Evolutionary conservation across 2,888 invertebrate genomes (phyloP).

Genomic region (Hirtodrosophila duncani): DNA sequence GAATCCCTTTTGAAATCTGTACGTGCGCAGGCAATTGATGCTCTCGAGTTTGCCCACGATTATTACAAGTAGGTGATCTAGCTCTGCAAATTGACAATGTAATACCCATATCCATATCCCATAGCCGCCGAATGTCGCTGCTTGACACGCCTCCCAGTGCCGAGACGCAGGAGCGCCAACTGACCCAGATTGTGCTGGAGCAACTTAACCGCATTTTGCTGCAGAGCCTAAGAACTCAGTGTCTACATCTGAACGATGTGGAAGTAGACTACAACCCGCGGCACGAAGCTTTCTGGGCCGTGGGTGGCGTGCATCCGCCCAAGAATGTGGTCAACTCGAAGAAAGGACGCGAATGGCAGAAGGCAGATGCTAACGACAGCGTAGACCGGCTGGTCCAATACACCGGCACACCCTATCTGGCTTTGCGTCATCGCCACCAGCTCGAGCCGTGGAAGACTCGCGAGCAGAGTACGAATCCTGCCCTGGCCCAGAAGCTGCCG

Average conservation of each 20-base stretch:
- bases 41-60: slow-evolving; percentile 64
- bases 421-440: slow-evolving; percentile 85
- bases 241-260: slow-evolving; percentile 81
- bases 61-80: slow-evolving; percentile 52
- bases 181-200: slow-evolving; percentile 79
- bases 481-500: slow-evolving; percentile 79
- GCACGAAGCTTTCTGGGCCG: slow-evolving; percentile 91
- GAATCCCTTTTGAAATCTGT: slow-evolving; percentile 45
- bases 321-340: slow-evolving; percentile 78
- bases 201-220: slow-evolving; percentile 85
- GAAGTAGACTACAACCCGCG: slow-evolving; percentile 88
- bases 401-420: slow-evolving; percentile 82
- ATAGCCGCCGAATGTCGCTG: slow-evolving; percentile 4
- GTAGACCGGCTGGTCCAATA: slow-evolving; percentile 85
- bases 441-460: slow-evolving; percentile 82
- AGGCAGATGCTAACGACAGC: slow-evolving; percentile 80
- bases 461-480: slow-evolving; percentile 80
- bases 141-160: slow-evolving; percentile 21
- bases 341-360: slow-evolving; percentile 77
- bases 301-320: slow-evolving; percentile 85
- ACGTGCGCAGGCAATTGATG: slow-evolving; percentile 70
- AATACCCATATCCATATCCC: neutral
- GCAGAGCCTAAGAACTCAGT: slow-evolving; percentile 81
- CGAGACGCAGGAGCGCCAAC: slow-evolving; percentile 49
- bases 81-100: neutral